These are phyloP conservation scores for Oncorhynchus keta DNA, from an alignment of 2,113 vertebrate genomes.

Conservation along the genomic window DNA sequence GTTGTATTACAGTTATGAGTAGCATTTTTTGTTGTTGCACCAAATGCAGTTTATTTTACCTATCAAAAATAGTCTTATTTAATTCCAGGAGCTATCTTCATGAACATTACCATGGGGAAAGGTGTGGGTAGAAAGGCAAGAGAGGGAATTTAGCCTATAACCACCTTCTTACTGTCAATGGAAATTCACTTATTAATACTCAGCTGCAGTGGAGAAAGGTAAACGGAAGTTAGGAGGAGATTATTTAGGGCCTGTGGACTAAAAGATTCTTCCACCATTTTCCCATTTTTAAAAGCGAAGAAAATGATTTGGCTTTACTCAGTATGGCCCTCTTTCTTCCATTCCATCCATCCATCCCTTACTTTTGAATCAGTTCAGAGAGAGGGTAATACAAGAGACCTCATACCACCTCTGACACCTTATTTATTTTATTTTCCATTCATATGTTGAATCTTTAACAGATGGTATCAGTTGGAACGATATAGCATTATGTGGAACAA, in stretches of 20 bases:
- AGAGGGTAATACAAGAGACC: not conserved
- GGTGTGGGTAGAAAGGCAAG: too few relatives aligned
- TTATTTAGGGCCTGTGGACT: conserved; percentile 23
- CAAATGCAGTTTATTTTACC: too few relatives aligned
- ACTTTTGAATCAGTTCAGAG: not conserved
- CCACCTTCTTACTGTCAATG: too few relatives aligned
- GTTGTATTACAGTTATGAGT: too few relatives aligned
- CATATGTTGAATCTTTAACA: too few relatives aligned
- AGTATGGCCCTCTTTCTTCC: too few relatives aligned
- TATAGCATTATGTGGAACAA: not conserved
- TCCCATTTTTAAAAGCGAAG: conserved; percentile 35
- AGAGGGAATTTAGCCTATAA: too few relatives aligned
- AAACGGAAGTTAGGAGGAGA: conserved; percentile 26
- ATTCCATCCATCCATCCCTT: not conserved
- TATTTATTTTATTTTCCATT: not conserved
- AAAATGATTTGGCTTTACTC: not conserved
- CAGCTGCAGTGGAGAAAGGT: conserved; percentile 21
- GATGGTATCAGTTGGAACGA: too few relatives aligned
- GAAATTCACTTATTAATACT: conserved; percentile 26
- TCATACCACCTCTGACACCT: not conserved
- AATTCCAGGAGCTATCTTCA: too few relatives aligned
- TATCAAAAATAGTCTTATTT: too few relatives aligned
- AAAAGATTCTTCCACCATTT: conserved; percentile 27
- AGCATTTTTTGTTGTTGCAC: too few relatives aligned
- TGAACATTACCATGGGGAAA: too few relatives aligned